Evolutionary conservation across 2,113 vertebrate genomes (phyloP).

Genomic region (Diadophis punctatus): DNA sequence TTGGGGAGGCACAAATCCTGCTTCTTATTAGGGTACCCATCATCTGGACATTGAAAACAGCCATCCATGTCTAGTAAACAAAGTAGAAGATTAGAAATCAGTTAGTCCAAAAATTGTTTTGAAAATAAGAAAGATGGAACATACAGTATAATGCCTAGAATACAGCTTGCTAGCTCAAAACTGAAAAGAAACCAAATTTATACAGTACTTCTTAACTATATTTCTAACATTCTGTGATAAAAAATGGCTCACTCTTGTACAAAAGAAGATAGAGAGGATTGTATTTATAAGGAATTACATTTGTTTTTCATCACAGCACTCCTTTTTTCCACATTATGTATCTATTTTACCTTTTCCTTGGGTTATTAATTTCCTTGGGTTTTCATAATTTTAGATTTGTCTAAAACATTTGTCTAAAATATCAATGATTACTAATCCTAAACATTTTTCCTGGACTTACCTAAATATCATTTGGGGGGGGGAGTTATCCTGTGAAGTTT

Average conservation of each 20-base stretch:
- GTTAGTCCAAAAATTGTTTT: background rate
- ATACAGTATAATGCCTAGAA: background rate
- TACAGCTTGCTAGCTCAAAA: background rate
- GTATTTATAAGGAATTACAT: background rate
- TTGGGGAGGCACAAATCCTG: too few relatives aligned
- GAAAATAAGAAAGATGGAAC: background rate
- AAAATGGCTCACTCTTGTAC: background rate
- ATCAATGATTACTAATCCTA: background rate
- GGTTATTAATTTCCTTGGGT: background rate
- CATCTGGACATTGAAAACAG: too few relatives aligned
- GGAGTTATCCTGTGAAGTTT: background rate
- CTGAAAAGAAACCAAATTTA: background rate
- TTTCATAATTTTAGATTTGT: background rate
- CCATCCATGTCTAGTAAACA: too few relatives aligned
- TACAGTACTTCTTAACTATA: background rate
- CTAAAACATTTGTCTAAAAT: background rate
- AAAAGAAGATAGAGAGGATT: background rate
- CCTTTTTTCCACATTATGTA: background rate
- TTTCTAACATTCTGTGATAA: background rate
- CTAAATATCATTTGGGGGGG: too few relatives aligned
- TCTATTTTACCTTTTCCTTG: background rate
- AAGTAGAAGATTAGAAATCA: background rate
- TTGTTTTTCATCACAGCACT: background rate
- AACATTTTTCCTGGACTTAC: background rate
- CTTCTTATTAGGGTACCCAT: too few relatives aligned